These are phyloP conservation scores for Manis javanica DNA, from an alignment of 2,797 vertebrate species.

Conservation along the genomic window DNA sequence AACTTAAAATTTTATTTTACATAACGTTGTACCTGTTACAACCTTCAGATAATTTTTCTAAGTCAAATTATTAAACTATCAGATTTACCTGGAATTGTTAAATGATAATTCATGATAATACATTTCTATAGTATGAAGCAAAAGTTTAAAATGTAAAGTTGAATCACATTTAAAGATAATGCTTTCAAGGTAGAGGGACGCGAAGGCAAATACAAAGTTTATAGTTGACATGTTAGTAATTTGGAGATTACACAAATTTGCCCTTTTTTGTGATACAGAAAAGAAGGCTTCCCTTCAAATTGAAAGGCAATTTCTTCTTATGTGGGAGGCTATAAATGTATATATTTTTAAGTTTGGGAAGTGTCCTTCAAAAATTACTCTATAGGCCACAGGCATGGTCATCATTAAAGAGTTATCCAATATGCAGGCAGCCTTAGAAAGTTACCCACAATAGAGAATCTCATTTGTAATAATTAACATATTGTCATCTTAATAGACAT, in stretches of 20 bases:
- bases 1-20: neutral
- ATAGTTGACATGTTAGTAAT: neutral
- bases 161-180: neutral
- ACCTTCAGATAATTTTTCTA: neutral
- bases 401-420: neutral
- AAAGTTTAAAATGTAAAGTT: neutral
- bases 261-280: neutral
- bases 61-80: neutral
- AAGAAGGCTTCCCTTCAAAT: neutral
- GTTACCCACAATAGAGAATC: neutral
- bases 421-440: neutral
- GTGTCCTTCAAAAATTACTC: neutral
- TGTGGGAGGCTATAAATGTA: neutral
- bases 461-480: neutral
- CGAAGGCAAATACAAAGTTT: neutral
- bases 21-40: neutral
- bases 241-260: neutral
- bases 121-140: neutral
- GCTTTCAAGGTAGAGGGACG: neutral
- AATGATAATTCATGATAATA: neutral
- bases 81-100: neutral
- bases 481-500: neutral
- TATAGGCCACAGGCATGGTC: neutral
- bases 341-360: neutral
- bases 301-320: neutral